phyloP scores from a whole-genome alignment of 2,113 vertebrate genomes.

The Tinamus guttatus region DNA sequence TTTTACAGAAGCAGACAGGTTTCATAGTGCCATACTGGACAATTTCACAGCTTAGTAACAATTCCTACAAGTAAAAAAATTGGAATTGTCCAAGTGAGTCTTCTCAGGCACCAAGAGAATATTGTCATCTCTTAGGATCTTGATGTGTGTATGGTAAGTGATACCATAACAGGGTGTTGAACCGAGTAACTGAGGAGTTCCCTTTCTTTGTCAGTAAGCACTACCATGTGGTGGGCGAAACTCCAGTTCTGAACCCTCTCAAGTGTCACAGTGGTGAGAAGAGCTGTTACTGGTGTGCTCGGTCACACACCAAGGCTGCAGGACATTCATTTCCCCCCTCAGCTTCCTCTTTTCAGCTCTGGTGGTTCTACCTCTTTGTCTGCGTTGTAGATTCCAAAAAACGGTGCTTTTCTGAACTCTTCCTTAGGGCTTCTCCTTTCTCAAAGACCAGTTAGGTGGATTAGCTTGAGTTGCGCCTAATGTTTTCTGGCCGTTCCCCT shows the following conservation, averaged over 20 bases:
- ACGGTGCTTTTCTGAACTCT: neutral
- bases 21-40: neutral
- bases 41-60: neutral
- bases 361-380: neutral
- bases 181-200: neutral
- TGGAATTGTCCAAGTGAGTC: neutral
- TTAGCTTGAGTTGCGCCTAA: neutral
- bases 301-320: neutral
- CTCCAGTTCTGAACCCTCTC: neutral
- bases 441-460: neutral
- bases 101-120: neutral
- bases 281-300: neutral
- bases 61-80: neutral
- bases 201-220: neutral
- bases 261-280: neutral
- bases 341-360: neutral
- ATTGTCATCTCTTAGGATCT: neutral
- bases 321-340: neutral
- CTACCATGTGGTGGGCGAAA: rapidly evolving
- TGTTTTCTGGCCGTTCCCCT: neutral
- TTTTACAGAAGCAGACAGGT: neutral
- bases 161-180: neutral
- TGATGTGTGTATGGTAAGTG: neutral
- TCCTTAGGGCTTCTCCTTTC: neutral
- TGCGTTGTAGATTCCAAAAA: neutral